A percentile compares a stretch with the other conserved stretches of the same genome.
phyloP scores from a whole-genome alignment of 1,140 invertebrate genomes.

The Drosophila erecta region DNA sequence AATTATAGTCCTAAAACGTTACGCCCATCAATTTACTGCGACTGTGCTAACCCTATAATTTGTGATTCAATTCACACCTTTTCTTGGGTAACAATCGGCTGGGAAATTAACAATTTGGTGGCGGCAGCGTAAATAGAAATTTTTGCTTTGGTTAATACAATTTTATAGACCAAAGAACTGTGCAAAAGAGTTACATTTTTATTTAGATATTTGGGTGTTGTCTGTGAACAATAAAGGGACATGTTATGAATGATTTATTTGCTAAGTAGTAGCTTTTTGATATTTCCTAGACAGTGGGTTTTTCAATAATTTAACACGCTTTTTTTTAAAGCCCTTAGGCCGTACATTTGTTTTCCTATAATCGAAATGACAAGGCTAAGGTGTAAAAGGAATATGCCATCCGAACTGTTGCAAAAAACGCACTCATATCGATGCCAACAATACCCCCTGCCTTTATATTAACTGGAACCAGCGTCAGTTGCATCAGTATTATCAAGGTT shows the following conservation, averaged over 20 bases:
- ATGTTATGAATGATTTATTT: too few relatives aligned
- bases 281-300: too few relatives aligned
- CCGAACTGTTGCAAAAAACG: conserved; percentile 35
- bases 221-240: too few relatives aligned
- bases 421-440: conserved; percentile 34
- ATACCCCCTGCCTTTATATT: conserved; percentile 43
- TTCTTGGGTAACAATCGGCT: not conserved
- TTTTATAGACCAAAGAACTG: conserved; percentile 14
- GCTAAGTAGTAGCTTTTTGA: too few relatives aligned
- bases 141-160: not conserved
- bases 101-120: not conserved
- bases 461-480: conserved; percentile 23
- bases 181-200: not conserved
- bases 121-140: conserved; percentile 13
- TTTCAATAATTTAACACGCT: too few relatives aligned
- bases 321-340: too few relatives aligned
- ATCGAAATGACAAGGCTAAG: conserved; percentile 31
- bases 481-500: conserved; percentile 36
- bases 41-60: conserved; percentile 20
- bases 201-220: too few relatives aligned
- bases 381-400: conserved; percentile 49
- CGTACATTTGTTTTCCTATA: not conserved
- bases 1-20: not conserved
- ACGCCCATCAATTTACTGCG: conserved; percentile 20
- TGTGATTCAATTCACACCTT: conserved; percentile 28